Evolutionary conservation across 2,888 invertebrate genomes (phyloP), one percentile per base, ranked within the genome.

Genomic region (Epirrhoe tristata): DNA sequence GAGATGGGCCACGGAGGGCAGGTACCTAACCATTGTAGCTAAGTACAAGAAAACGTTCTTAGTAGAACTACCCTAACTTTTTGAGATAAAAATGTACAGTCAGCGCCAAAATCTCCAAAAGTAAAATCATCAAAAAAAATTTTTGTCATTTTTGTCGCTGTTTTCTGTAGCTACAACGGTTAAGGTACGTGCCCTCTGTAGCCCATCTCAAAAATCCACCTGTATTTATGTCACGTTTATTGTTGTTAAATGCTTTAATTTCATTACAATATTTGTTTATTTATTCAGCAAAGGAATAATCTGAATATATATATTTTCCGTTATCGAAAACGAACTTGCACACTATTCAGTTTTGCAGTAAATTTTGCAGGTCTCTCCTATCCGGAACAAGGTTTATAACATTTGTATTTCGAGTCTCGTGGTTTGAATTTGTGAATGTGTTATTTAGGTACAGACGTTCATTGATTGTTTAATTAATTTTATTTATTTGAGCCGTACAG

Each of bases 361-460:
- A 93, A 93, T 89, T 93, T 94, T 93, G 70, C 93, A 94, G 93
- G 93, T 94, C 93, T 94, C 77, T 88, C 92, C 63, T 93, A 91
- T 84, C 92, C 82, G 93, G 93, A 94, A 58, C 93, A 91, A 94
- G 93, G 93, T 94, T 90, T 88, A 86, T 82, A 86, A 74, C 77
- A 70, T 79, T 82, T 84, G 83, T 77, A 82, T 84, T 86, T 83
- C 77, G 76, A 79, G 84, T 88, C 80, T 88, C 84, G 85, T 90
- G 86, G 80, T 86, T 81, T 89, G 84, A 85, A 87, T 87, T 85
- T 84, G 78, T 77, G 77, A 81, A 80, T 79, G 76, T 86, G 62
- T 74, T 71, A 65, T 73, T 75, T 70, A 71, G 63, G 67, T 72
- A 69, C 34, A 75, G 71, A 74, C 65, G 36, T 76, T 78, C 71